A percentile compares a stretch with the other conserved stretches of the same genome.
Evolutionary conservation across 2,888 invertebrate species (phyloP).

Genomic region (Apoda limacodes): DNA sequence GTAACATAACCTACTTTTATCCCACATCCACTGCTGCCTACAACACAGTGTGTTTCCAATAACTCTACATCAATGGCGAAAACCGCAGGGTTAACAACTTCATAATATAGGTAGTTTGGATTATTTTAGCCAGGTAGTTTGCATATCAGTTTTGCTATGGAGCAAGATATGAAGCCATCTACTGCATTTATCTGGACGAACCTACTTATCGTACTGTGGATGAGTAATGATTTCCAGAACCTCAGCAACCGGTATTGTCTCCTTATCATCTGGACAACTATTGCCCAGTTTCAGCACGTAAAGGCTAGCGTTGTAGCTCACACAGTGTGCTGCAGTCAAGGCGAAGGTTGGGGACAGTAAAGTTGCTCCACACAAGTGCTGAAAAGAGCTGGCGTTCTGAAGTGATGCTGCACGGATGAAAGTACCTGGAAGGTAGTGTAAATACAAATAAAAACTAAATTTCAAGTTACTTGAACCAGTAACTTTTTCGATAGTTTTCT

Average conservation of each 20-base stretch:
- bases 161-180: neutral
- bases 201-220: slow-evolving; percentile 43
- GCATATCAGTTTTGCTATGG: neutral
- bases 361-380: slow-evolving; percentile 49
- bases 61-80: too few relatives aligned
- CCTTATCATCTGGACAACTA: slow-evolving; percentile 26
- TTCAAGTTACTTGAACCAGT: too few relatives aligned
- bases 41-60: too few relatives aligned
- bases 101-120: too few relatives aligned
- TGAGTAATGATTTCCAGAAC: slow-evolving; percentile 38
- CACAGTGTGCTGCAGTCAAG: slow-evolving; percentile 57
- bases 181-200: too few relatives aligned
- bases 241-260: slow-evolving; percentile 22
- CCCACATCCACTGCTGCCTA: too few relatives aligned
- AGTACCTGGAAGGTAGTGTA: slow-evolving; percentile 26
- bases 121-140: too few relatives aligned
- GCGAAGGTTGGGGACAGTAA: slow-evolving; percentile 35
- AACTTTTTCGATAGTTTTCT: too few relatives aligned
- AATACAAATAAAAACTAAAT: too few relatives aligned
- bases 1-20: too few relatives aligned
- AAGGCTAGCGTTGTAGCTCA: slow-evolving; percentile 22
- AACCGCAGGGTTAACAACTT: too few relatives aligned
- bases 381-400: slow-evolving; percentile 29
- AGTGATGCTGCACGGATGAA: slow-evolving; percentile 44
- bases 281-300: slow-evolving; percentile 44